These are phyloP conservation scores for Poeciliopsis turrubarensis DNA, from an alignment of 2,113 vertebrate genomes.

Conservation along the genomic window DNA sequence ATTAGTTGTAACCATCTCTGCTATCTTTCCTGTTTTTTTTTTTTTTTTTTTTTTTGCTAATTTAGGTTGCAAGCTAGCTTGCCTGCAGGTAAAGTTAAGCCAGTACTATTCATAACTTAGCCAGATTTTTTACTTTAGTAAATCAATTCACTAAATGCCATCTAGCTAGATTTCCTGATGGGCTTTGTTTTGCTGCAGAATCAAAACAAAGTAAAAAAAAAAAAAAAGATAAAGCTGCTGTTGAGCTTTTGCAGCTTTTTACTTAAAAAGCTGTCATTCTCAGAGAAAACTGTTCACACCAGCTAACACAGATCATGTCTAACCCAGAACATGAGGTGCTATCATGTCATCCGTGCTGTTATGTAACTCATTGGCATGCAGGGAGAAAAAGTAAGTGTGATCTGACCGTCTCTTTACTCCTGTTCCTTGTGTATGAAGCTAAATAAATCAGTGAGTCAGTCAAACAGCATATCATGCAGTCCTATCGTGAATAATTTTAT, in stretches of 20 bases:
- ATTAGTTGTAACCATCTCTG: too few relatives aligned
- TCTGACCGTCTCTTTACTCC: neutral
- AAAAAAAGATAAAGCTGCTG: neutral
- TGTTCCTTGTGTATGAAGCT: conserved; percentile 13
- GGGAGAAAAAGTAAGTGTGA: neutral
- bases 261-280: conserved; percentile 17
- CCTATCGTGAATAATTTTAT: conserved; percentile 6
- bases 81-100: too few relatives aligned
- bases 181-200: neutral
- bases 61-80: too few relatives aligned
- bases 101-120: too few relatives aligned
- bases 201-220: too few relatives aligned
- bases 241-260: neutral
- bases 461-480: neutral
- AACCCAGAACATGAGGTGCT: conserved; percentile 37
- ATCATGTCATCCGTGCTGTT: conserved; percentile 40
- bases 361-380: conserved; percentile 11
- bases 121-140: too few relatives aligned
- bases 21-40: too few relatives aligned
- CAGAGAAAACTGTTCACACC: conserved; percentile 12
- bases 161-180: neutral
- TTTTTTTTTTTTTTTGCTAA: too few relatives aligned
- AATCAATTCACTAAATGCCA: too few relatives aligned
- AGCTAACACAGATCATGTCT: neutral
- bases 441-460: conserved; percentile 2